A percentile compares a stretch with the other conserved stretches of the same genome.
Evolutionary conservation across 2,113 vertebrate genomes (phyloP).

Genomic region (Scartelaos histophorus): DNA sequence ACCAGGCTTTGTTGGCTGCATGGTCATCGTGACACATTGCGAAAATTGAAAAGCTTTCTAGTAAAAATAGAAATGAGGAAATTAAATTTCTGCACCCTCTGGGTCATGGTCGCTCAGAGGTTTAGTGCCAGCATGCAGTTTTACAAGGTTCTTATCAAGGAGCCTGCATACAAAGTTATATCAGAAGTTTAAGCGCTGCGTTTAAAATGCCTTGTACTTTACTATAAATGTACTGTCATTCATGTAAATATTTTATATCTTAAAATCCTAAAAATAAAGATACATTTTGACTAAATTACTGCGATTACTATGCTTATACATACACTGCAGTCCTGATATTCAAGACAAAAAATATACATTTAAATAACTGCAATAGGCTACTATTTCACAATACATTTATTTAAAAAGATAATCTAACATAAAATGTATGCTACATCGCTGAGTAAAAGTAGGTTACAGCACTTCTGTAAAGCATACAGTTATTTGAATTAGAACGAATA

Average conservation of each 20-base stretch:
- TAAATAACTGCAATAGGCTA: neutral
- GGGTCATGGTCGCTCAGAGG: conserved; percentile 55
- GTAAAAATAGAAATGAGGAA: conserved; percentile 50
- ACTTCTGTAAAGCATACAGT: neutral
- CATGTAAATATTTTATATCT: neutral
- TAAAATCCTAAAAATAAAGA: neutral
- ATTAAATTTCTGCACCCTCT: conserved; percentile 47
- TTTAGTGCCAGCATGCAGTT: conserved; percentile 44
- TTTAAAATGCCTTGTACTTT: neutral
- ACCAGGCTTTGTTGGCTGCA: conserved; percentile 35
- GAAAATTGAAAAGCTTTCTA: conserved; percentile 62
- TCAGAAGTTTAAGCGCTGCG: neutral
- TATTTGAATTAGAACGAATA: neutral
- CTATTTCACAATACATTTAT: neutral
- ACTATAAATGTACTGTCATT: neutral
- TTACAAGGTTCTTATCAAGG: conserved; percentile 40
- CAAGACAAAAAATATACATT: neutral
- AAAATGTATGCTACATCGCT: neutral
- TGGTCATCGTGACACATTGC: conserved; percentile 42
- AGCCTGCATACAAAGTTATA: conserved; percentile 30
- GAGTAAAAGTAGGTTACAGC: neutral
- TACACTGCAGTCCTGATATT: neutral
- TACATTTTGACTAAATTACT: neutral
- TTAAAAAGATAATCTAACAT: neutral
- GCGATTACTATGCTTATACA: neutral